Evolutionary conservation across 2,888 invertebrate species (phyloP).

Genomic region (Parasteatoda lunata): DNA sequence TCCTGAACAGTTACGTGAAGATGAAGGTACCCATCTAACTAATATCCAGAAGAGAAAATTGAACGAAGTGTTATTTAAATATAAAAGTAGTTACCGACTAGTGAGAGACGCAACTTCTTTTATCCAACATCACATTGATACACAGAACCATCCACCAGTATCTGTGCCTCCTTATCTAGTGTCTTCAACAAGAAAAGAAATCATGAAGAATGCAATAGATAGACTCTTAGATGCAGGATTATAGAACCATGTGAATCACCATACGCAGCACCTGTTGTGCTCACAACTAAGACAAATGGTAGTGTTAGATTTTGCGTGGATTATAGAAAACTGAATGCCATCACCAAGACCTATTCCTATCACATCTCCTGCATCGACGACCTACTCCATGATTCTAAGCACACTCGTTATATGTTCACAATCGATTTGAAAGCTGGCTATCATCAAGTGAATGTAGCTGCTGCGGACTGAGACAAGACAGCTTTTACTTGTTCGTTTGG

Average conservation of each 20-base stretch:
- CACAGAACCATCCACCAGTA: too few species aligned
- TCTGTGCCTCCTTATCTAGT: too few species aligned
- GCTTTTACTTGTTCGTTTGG: background rate
- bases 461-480: background rate
- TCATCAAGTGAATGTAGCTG: background rate
- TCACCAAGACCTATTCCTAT: background rate
- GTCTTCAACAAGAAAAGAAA: too few species aligned
- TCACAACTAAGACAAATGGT: background rate
- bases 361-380: background rate
- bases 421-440: background rate
- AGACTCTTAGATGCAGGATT: background rate
- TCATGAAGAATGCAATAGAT: background rate
- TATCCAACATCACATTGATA: too few species aligned
- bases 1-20: too few species aligned
- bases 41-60: too few species aligned
- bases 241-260: background rate
- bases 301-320: too few species aligned
- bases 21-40: too few species aligned
- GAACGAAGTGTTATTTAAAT: too few species aligned
- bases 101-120: too few species aligned
- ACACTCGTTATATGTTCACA: background rate
- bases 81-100: too few species aligned
- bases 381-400: background rate
- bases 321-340: background rate
- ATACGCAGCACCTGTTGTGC: background rate